These are phyloP conservation scores for Mugil cephalus DNA, from an alignment of 2,113 vertebrate genomes.

Conservation along the genomic window DNA sequence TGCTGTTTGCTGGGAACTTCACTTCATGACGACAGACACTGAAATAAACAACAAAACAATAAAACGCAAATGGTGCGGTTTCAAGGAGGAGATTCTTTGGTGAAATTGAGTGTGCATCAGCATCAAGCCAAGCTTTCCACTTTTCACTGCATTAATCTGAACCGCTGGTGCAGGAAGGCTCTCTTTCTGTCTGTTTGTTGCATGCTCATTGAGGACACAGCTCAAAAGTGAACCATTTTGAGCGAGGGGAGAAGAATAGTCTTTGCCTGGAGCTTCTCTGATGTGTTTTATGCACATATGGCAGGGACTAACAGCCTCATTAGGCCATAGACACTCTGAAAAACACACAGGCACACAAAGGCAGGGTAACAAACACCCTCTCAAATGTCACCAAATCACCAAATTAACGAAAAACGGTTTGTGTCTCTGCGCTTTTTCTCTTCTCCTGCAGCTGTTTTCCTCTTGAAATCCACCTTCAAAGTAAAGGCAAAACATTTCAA, in stretches of 20 bases:
- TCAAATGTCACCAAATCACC: constrained; percentile 39
- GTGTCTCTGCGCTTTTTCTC: constrained; percentile 26
- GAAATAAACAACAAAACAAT: background rate
- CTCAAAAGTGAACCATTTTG: constrained; percentile 55
- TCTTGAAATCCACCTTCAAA: constrained; percentile 68
- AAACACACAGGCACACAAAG: constrained; percentile 39
- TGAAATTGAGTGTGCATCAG: constrained; percentile 5
- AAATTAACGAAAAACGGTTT: constrained; percentile 41
- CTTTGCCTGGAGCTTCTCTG: constrained; percentile 41
- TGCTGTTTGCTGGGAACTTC: constrained; percentile 4
- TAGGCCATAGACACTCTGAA: constrained; percentile 49
- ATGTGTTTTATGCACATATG: constrained; percentile 63
- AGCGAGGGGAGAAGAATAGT: constrained; percentile 28
- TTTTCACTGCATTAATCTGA: constrained; percentile 18
- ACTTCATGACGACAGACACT: constrained; percentile 7
- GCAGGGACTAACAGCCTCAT: constrained; percentile 69
- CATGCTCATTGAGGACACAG: constrained; percentile 23
- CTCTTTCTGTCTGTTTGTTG: constrained; percentile 1
- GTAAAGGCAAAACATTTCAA: constrained; percentile 70
- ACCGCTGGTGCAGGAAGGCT: constrained; percentile 33
- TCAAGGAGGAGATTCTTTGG: constrained; percentile 9
- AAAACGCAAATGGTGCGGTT: constrained; percentile 7
- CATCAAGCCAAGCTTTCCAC: constrained; percentile 11
- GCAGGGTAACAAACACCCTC: constrained; percentile 5
- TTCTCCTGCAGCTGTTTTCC: constrained; percentile 55